Percentiles rank a stretch among this genome's conserved stretches.
phyloP scores from a whole-genome alignment of 2,797 vertebrate species.

The Microcaecilia unicolor region DNA sequence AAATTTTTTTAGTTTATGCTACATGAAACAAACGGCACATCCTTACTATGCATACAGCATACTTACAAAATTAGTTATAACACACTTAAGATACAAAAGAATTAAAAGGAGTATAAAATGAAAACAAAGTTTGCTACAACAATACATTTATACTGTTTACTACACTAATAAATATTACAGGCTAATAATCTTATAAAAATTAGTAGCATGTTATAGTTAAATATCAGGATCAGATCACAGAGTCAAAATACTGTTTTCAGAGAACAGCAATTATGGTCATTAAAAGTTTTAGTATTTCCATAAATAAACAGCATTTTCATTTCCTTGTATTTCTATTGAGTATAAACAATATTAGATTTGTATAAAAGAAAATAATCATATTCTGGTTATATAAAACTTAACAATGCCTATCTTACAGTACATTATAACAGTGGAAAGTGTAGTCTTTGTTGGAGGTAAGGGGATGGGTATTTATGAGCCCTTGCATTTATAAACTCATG shows the following conservation, averaged over 20 bases:
- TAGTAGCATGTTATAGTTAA: conserved; percentile 41
- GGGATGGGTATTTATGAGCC: conserved; percentile 5
- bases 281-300: conserved; percentile 17
- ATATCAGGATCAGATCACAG: conserved; percentile 29
- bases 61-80: conserved; percentile 26
- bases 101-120: conserved; percentile 47
- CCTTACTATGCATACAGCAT: no score
- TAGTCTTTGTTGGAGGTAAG: background rate
- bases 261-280: conserved; percentile 16
- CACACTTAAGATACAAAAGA: conserved; percentile 24
- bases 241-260: conserved; percentile 8
- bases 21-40: no score
- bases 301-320: conserved; percentile 14
- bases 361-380: conserved; percentile 12
- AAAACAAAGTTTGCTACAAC: conserved; percentile 46
- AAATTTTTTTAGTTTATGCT: no score
- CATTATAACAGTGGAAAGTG: conserved; percentile 11
- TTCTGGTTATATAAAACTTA: conserved; percentile 3
- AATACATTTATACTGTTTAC: conserved; percentile 41
- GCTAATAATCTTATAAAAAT: conserved; percentile 41
- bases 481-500: conserved; percentile 6
- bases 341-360: conserved; percentile 1
- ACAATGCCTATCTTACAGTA: conserved; percentile 10
- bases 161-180: conserved; percentile 50
- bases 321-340: conserved; percentile 12